These are phyloP conservation scores for Leptoteleia sp. DNA, from an alignment of 1,140 invertebrate species.

Conservation along the genomic window DNA sequence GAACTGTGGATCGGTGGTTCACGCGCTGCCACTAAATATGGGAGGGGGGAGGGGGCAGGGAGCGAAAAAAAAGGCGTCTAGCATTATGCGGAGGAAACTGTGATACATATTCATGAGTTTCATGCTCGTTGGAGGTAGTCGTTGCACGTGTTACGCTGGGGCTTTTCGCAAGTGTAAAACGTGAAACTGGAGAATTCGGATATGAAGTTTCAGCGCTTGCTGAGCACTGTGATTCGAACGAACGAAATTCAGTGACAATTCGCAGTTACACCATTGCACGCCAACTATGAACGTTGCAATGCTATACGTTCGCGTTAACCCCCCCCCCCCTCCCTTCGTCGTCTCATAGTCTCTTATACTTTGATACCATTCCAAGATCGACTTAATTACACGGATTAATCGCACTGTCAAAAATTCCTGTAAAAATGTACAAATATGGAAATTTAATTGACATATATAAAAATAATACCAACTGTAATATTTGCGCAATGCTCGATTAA, in stretches of 20 bases:
- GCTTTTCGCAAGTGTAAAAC: slow-evolving; percentile 70
- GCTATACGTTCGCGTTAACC: too few species aligned
- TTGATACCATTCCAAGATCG: too few species aligned
- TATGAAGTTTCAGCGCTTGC: slow-evolving; percentile 19
- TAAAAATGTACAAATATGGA: too few species aligned
- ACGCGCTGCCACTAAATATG: slow-evolving; percentile 43
- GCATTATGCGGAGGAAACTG: slow-evolving; percentile 45
- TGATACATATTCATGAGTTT: slow-evolving; percentile 70
- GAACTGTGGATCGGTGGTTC: slow-evolving; percentile 22
- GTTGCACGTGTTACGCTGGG: slow-evolving; percentile 61
- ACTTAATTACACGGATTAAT: too few species aligned
- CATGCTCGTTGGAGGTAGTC: slow-evolving; percentile 22
- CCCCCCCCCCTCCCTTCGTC: too few species aligned
- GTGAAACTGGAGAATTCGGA: slow-evolving; percentile 14
- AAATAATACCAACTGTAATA: too few species aligned
- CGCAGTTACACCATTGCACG: slow-evolving; percentile 5
- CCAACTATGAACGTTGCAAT: not conserved
- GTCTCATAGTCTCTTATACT: too few species aligned
- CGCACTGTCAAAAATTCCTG: too few species aligned
- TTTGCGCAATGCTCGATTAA: too few species aligned
- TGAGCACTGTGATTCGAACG: slow-evolving; percentile 32
- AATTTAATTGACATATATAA: too few species aligned
- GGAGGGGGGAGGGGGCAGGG: too few species aligned
- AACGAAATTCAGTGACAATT: slow-evolving; percentile 50
- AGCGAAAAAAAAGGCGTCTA: slow-evolving; percentile 44